Evolutionary conservation across 2,113 vertebrate genomes (phyloP).

Genomic region (Menura novaehollandiae): DNA sequence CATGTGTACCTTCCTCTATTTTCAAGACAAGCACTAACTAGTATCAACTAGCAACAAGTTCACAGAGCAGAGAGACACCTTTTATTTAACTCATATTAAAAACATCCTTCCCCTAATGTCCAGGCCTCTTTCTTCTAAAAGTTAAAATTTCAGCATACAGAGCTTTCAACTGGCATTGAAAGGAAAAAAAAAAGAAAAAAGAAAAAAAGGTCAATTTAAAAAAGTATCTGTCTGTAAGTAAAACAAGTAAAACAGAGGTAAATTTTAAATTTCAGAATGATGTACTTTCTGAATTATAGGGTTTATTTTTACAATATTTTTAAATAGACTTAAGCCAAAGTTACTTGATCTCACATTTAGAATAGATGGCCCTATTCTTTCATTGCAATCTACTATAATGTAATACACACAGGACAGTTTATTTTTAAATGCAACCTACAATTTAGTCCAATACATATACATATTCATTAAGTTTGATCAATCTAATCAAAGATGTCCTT

Average conservation of each 20-base stretch:
- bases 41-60: not conserved
- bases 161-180: not conserved
- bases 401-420: constrained; percentile 28
- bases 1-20: not conserved
- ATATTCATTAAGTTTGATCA: constrained; percentile 70
- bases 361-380: not conserved
- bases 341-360: not conserved
- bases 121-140: not conserved
- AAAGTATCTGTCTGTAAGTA: not conserved
- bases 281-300: not conserved
- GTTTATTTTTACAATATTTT: not conserved
- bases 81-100: not conserved
- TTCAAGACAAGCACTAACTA: not conserved
- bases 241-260: not conserved
- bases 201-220: not conserved
- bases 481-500: constrained; percentile 67
- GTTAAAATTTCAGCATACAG: not conserved
- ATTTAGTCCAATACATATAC: constrained; percentile 58
- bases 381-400: not conserved
- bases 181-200: not conserved
- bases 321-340: not conserved
- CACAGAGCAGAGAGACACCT: not conserved
- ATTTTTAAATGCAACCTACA: constrained; percentile 66
- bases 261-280: not conserved
- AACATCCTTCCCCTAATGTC: not conserved